phyloP scores from a whole-genome alignment of 2,888 invertebrate genomes.

The Drosophila testacea region DNA sequence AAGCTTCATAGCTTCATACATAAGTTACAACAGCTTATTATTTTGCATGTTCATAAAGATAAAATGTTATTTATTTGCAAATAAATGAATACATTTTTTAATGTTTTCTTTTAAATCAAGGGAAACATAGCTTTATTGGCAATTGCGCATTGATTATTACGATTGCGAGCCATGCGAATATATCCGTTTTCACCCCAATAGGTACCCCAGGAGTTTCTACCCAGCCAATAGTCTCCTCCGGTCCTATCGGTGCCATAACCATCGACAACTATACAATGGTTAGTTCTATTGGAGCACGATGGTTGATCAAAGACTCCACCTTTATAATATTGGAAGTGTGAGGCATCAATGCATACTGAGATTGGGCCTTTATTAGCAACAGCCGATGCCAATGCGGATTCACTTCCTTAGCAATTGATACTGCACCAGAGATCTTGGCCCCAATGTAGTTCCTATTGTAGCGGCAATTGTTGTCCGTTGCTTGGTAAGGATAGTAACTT shows the following conservation, averaged over 20 bases:
- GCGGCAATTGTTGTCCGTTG: conserved; percentile 95
- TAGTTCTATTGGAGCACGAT: conserved; percentile 91
- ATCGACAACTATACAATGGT: conserved; percentile 96
- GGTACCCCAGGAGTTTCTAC: conserved; percentile 97
- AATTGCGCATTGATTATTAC: conserved; percentile 24
- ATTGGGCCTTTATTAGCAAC: conserved; percentile 94
- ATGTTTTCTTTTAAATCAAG: not conserved
- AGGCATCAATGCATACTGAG: conserved; percentile 95
- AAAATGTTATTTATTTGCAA: not conserved
- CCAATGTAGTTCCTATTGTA: conserved; percentile 87
- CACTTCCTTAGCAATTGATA: conserved; percentile 87
- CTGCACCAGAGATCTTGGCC: conserved; percentile 91
- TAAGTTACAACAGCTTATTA: too few relatives aligned
- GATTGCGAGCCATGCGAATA: conserved; percentile 90
- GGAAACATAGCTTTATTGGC: conserved; percentile 8
- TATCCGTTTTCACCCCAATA: conserved; percentile 98
- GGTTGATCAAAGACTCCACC: conserved; percentile 96
- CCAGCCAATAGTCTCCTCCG: conserved; percentile 91
- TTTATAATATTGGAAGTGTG: conserved; percentile 95
- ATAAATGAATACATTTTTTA: not conserved
- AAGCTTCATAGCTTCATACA: too few relatives aligned
- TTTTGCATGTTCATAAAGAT: not conserved
- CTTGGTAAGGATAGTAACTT: conserved; percentile 90
- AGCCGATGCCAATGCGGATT: conserved; percentile 87
- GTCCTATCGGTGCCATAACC: conserved; percentile 88